A percentile compares a stretch with the other conserved stretches of the same genome.
phyloP scores from a whole-genome alignment of 2,797 vertebrate genomes.

The Mus caroli region DNA sequence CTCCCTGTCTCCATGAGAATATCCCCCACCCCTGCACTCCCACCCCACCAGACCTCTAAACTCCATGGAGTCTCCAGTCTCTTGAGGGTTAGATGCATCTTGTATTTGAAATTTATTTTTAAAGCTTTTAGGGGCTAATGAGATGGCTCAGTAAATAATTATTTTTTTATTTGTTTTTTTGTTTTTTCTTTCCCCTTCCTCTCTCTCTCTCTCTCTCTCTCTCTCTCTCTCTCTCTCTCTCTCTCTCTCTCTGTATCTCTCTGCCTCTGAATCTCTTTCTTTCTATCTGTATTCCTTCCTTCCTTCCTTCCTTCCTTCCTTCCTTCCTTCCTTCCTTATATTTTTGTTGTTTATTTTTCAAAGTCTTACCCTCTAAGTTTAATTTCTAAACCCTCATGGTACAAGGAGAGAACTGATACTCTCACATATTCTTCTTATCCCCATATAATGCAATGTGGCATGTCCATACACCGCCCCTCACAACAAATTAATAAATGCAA shows the following conservation, averaged over 20 bases:
- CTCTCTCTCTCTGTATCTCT: too few species aligned
- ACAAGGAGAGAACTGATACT: neutral
- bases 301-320: neutral
- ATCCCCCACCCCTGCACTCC: too few species aligned
- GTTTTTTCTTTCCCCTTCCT: too few species aligned
- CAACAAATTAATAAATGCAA: neutral
- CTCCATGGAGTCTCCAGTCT: too few species aligned
- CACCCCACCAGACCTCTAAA: too few species aligned
- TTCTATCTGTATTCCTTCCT: neutral
- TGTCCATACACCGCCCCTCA: neutral
- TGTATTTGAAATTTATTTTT: constrained; percentile 24
- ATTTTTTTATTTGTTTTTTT: neutral
- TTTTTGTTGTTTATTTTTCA: neutral
- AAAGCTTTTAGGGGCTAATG: neutral
- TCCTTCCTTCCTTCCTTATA: too few species aligned
- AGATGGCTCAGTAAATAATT: neutral
- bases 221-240: too few species aligned
- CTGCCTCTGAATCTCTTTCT: too few species aligned
- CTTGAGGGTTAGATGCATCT: too few species aligned
- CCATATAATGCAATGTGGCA: neutral
- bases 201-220: too few species aligned
- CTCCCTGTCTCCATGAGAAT: too few species aligned
- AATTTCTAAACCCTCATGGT: neutral
- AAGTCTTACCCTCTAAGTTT: neutral
- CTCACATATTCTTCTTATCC: neutral